phyloP scores from a whole-genome alignment of 92 coral and sea anemone species.

The Umimayanthus chanpuru region DNA sequence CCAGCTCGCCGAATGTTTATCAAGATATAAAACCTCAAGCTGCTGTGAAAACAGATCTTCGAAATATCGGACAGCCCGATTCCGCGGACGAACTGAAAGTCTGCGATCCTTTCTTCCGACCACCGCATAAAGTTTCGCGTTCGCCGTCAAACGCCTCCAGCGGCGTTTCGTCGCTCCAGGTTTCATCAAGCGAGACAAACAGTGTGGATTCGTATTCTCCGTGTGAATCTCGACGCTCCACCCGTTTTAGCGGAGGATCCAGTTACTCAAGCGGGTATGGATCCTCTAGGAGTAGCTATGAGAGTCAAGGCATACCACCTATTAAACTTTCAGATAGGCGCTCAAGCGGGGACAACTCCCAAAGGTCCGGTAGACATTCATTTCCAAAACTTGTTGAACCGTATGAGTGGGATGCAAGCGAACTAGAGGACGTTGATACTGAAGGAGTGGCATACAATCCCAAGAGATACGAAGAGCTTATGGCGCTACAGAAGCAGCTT shows the following conservation, averaged over 20 bases:
- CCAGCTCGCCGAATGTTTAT: slow-evolving; percentile 23
- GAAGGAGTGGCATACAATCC: slow-evolving; percentile 64
- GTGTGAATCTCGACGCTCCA: slow-evolving; percentile 55
- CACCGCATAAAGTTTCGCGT: slow-evolving; percentile 56
- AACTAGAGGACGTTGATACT: slow-evolving; percentile 59
- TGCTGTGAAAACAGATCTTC: slow-evolving; percentile 44
- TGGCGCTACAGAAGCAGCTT: slow-evolving; percentile 67
- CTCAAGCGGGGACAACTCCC: slow-evolving; percentile 48
- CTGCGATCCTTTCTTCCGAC: slow-evolving; percentile 80
- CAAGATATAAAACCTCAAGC: slow-evolving; percentile 46
- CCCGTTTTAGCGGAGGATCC: slow-evolving; percentile 73
- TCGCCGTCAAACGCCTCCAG: slow-evolving; percentile 89
- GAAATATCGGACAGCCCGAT: slow-evolving; percentile 50
- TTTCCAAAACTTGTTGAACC: slow-evolving; percentile 71
- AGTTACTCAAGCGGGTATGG: slow-evolving; percentile 65
- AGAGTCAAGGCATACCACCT: slow-evolving; percentile 29
- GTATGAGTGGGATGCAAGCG: slow-evolving; percentile 81
- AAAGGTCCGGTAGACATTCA: slow-evolving; percentile 35
- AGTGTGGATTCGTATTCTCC: slow-evolving; percentile 77
- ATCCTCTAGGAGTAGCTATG: slow-evolving; percentile 67
- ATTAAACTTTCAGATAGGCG: slow-evolving; percentile 32
- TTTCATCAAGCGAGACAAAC: slow-evolving; percentile 88
- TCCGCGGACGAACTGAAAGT: slow-evolving; percentile 80
- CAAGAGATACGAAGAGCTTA: slow-evolving; percentile 53
- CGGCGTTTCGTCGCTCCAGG: slow-evolving; percentile 76